These are phyloP conservation scores for Polylopha cassiicola DNA, from an alignment of 2,888 invertebrate genomes.

Conservation along the genomic window DNA sequence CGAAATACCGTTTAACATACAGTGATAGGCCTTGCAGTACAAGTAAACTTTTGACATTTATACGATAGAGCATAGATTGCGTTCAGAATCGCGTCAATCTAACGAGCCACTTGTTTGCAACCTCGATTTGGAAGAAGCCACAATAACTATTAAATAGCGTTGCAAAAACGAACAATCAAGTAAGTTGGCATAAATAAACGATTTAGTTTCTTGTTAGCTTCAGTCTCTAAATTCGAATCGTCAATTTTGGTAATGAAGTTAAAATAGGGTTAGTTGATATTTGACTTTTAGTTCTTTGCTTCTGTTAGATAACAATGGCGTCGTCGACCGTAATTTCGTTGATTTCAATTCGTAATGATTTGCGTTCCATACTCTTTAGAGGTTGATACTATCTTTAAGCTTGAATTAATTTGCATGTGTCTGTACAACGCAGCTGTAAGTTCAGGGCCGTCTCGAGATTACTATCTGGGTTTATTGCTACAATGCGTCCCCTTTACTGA, in stretches of 20 bases:
- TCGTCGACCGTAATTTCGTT: no score
- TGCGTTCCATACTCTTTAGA: no score
- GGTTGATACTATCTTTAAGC: no score
- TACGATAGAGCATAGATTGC: conserved; percentile 16
- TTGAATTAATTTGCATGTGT: no score
- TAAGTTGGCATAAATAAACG: neutral
- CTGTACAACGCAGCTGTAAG: conserved; percentile 17
- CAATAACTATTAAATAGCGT: conserved; percentile 10
- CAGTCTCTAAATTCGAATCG: no score
- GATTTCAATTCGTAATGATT: no score
- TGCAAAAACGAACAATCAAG: conserved; percentile 8
- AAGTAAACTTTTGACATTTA: conserved; percentile 21
- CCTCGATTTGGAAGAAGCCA: conserved; percentile 17
- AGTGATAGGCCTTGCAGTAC: neutral
- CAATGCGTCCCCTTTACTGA: conserved; percentile 17
- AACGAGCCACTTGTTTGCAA: conserved; percentile 22
- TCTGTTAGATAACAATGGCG: no score
- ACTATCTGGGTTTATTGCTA: conserved; percentile 9
- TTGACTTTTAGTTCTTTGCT: no score
- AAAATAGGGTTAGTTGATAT: no score
- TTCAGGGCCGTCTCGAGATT: conserved; percentile 15
- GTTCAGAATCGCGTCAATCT: conserved; percentile 4
- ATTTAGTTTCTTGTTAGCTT: conserved; percentile 1
- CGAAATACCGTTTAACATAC: neutral
- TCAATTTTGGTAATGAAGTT: no score